phyloP scores from a whole-genome alignment of 2,797 vertebrate species.

The Eleutherodactylus coqui region DNA sequence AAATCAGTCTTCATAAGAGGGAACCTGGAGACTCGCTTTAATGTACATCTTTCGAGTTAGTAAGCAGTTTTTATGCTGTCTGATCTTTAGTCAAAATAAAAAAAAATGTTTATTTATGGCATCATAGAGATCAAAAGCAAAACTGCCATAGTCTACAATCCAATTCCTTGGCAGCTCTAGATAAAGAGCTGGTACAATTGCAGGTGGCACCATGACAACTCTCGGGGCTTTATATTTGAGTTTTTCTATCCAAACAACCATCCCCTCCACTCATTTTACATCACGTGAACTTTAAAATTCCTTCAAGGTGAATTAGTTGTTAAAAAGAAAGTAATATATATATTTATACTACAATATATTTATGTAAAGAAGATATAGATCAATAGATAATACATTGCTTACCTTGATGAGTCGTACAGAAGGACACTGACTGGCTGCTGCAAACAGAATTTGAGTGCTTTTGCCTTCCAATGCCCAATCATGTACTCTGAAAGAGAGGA shows the following conservation, averaged over 20 bases:
- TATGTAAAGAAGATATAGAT: not conserved
- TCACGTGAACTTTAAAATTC: not conserved
- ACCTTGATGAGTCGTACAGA: conserved; percentile 54
- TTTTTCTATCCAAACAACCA: not conserved
- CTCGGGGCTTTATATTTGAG: not conserved
- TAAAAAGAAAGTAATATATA: not conserved
- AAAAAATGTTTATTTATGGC: not conserved
- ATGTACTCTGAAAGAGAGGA: conserved; percentile 58
- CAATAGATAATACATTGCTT: not conserved
- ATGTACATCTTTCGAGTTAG: not conserved
- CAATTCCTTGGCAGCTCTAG: not conserved
- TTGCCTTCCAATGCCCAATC: conserved; percentile 46
- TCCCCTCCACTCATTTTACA: not conserved
- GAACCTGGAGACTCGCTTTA: not conserved
- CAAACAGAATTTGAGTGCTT: conserved; percentile 35
- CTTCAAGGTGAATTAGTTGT: not conserved
- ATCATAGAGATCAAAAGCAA: not conserved
- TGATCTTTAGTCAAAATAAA: not conserved
- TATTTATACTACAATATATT: not conserved
- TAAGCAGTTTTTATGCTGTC: not conserved
- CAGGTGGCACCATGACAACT: not conserved
- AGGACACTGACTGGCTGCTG: conserved; percentile 38
- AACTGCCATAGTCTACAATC: not conserved
- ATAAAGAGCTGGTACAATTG: not conserved
- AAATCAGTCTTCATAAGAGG: not conserved